A percentile compares a stretch with the other conserved stretches of the same genome.
phyloP scores from a whole-genome alignment of 2,113 vertebrate genomes.

The Danionella cerebrum region DNA sequence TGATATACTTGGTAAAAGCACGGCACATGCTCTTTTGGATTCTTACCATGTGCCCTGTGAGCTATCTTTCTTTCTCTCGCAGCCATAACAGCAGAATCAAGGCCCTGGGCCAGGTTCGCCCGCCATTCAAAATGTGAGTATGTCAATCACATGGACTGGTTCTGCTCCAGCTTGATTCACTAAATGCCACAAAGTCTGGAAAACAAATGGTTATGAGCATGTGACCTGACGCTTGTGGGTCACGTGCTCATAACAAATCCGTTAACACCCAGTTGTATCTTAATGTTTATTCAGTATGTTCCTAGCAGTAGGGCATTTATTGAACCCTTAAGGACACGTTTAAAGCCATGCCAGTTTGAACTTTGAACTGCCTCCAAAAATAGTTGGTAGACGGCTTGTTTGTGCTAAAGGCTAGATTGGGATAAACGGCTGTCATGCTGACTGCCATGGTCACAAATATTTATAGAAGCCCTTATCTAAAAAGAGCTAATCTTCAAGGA shows the following conservation, averaged over 20 bases:
- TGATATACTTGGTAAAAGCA: background rate
- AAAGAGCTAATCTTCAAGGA: background rate
- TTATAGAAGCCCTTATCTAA: conserved; percentile 22
- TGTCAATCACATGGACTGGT: background rate
- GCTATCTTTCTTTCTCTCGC: background rate
- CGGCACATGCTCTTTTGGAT: background rate
- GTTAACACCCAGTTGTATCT: background rate
- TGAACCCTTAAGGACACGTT: background rate
- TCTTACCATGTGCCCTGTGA: background rate
- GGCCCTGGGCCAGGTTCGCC: conserved; percentile 64
- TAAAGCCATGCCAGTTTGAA: background rate
- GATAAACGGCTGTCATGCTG: conserved; percentile 11
- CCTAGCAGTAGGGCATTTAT: background rate
- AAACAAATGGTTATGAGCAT: background rate
- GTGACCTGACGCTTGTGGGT: no score
- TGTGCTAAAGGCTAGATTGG: background rate
- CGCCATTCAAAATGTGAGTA: conserved; percentile 84
- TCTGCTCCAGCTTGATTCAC: background rate
- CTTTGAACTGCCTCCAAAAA: conserved; percentile 9
- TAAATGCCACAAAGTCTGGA: background rate
- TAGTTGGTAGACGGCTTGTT: background rate
- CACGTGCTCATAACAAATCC: background rate
- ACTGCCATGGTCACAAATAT: conserved; percentile 18
- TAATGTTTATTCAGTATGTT: background rate
- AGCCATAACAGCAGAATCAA: conserved; percentile 59